These are phyloP conservation scores for Crotalus horridus DNA, from an alignment of 2,113 vertebrate genomes.

Conservation along the genomic window DNA sequence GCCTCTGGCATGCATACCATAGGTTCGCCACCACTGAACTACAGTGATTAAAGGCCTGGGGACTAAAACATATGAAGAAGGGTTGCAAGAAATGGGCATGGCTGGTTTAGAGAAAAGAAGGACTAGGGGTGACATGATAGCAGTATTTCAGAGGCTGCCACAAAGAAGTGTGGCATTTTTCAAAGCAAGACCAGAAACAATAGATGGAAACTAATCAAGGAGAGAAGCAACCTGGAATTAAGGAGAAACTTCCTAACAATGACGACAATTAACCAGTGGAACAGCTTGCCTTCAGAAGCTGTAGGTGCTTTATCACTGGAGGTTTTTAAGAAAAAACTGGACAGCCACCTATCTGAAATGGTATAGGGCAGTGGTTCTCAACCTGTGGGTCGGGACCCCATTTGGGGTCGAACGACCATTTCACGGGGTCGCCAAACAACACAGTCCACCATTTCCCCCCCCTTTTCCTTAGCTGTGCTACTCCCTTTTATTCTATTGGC, in stretches of 20 bases:
- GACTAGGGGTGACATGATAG: neutral
- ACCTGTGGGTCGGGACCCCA: too few relatives aligned
- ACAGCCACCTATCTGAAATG: neutral
- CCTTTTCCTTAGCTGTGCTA: too few relatives aligned
- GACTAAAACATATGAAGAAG: neutral
- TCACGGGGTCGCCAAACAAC: too few relatives aligned
- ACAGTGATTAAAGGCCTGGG: neutral
- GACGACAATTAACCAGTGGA: neutral
- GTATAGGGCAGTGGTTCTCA: neutral
- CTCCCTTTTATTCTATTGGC: too few relatives aligned
- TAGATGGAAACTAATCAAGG: neutral
- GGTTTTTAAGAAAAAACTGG: neutral
- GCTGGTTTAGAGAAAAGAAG: neutral
- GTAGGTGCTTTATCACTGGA: neutral
- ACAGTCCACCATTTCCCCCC: too few relatives aligned
- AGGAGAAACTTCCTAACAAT: neutral
- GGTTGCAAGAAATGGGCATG: neutral
- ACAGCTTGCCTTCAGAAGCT: neutral
- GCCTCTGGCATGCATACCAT: too few relatives aligned
- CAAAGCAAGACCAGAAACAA: neutral
- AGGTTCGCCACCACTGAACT: neutral
- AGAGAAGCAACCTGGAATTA: neutral
- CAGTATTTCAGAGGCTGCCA: neutral
- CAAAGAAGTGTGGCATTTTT: neutral
- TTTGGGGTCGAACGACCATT: too few relatives aligned